Conservation (phyloP, 2,888 invertebrate species). For the Chalcosyrphus nemorum region DNA sequence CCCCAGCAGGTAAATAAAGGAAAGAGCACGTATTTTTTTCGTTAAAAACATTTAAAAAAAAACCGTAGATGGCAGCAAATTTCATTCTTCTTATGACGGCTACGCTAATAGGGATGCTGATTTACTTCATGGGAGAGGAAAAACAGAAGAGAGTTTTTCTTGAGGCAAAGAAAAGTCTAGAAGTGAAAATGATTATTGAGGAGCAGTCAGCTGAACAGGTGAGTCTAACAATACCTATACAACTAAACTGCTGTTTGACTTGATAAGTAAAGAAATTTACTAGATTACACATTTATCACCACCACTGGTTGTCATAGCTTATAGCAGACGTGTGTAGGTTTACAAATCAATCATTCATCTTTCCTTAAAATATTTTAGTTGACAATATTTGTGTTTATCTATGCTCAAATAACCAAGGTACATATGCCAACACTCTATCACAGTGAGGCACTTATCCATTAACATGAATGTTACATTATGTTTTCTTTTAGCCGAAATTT, state of each 20-base stretch:
- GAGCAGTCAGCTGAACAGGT: slow-evolving; percentile 97
- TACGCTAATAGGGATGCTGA: slow-evolving; percentile 88
- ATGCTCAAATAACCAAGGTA: neutral
- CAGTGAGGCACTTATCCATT: neutral
- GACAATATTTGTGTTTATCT: slow-evolving; percentile 3
- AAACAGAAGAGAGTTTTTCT: slow-evolving; percentile 94
- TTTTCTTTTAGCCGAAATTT: neutral
- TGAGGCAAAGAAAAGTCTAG: slow-evolving; percentile 94
- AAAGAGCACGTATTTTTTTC: neutral
- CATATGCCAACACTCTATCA: slow-evolving; percentile 21
- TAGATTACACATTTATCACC: neutral
- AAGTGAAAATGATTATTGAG: slow-evolving; percentile 95
- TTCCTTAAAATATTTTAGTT: neutral
- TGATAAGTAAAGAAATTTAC: neutral
- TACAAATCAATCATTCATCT: slow-evolving; percentile 9
- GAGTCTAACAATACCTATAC: too few species aligned
- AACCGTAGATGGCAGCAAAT: slow-evolving; percentile 87
- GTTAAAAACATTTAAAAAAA: neutral
- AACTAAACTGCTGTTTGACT: too few species aligned
- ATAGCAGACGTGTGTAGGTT: neutral
- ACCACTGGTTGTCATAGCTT: neutral
- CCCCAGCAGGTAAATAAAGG: slow-evolving; percentile 82
- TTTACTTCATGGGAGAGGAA: slow-evolving; percentile 90
- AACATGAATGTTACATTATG: neutral
- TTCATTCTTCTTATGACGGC: slow-evolving; percentile 87